Percentiles rank a stretch among this genome's conserved stretches.
Conservation (phyloP, 1,140 invertebrate species). For the Trissolcus basalis region DNA sequence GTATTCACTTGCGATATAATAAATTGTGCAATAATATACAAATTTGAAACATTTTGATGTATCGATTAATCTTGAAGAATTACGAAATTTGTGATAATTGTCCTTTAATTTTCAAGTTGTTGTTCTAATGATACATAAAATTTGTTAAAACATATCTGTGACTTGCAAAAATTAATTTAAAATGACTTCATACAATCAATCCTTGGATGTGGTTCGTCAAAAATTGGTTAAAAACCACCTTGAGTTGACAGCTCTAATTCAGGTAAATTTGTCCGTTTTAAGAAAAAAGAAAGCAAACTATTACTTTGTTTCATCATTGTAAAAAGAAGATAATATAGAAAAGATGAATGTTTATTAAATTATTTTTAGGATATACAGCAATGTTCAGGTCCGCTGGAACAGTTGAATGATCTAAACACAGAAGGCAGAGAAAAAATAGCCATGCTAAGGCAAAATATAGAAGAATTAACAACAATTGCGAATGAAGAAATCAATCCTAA, state of each 20-base stretch:
- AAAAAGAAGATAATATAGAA: neutral
- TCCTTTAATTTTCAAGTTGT: too few species aligned
- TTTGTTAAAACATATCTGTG: too few species aligned
- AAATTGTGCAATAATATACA: neutral
- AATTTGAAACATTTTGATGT: too few species aligned
- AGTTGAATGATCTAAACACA: slow-evolving; percentile 83
- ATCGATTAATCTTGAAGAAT: too few species aligned
- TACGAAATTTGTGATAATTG: too few species aligned
- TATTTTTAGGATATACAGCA: slow-evolving; percentile 80
- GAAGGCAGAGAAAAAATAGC: slow-evolving; percentile 82
- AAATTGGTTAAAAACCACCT: slow-evolving; percentile 84
- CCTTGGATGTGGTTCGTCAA: slow-evolving; percentile 72
- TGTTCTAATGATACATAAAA: too few species aligned
- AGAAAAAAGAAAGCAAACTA: neutral
- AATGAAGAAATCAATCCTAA: slow-evolving; percentile 79
- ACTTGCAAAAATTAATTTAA: neutral
- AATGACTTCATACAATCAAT: slow-evolving; percentile 62
- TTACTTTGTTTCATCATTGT: neutral
- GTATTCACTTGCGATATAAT: neutral
- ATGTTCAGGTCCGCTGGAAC: slow-evolving; percentile 81
- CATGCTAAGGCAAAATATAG: slow-evolving; percentile 81
- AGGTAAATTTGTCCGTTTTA: slow-evolving; percentile 76
- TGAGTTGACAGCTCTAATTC: slow-evolving; percentile 85
- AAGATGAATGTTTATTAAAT: neutral
- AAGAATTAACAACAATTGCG: slow-evolving; percentile 81